Evolutionary conservation across 1,140 invertebrate species (phyloP).

Genomic region (Drosophila truncata): DNA sequence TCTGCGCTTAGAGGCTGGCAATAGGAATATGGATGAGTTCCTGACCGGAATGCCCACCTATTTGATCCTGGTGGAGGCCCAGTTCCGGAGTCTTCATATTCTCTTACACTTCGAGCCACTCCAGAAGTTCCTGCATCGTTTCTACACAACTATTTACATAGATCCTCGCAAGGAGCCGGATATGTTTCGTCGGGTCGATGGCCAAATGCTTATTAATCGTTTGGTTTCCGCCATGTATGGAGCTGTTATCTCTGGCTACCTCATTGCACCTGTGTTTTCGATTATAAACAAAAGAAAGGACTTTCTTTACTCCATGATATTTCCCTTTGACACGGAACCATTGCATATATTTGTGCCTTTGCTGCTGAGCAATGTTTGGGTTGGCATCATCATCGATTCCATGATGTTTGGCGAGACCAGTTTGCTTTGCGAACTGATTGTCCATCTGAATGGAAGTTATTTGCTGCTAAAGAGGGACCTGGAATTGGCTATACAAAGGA

Average conservation of each 20-base stretch:
- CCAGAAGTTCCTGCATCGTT: conserved; percentile 54
- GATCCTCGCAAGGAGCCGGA: conserved; percentile 37
- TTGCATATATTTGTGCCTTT: conserved; percentile 59
- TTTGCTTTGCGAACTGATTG: conserved; percentile 60
- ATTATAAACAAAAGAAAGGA: conserved; percentile 36
- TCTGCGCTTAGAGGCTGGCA: conserved; percentile 35
- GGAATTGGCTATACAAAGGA: conserved; percentile 12
- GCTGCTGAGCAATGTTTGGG: conserved; percentile 64
- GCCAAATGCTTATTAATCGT: conserved; percentile 43
- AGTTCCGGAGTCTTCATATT: conserved; percentile 52
- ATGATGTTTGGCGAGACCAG: conserved; percentile 68
- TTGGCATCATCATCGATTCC: conserved; percentile 59
- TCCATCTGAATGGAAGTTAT: conserved; percentile 70
- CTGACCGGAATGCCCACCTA: conserved; percentile 74
- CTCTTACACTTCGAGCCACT: conserved; percentile 29
- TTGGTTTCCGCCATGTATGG: conserved; percentile 59
- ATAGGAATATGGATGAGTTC: conserved; percentile 62
- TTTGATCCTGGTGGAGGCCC: conserved; percentile 69
- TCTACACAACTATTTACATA: conserved; percentile 70
- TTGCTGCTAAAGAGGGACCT: conserved; percentile 55
- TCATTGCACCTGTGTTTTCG: conserved; percentile 44
- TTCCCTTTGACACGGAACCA: conserved; percentile 45
- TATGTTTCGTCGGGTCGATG: conserved; percentile 35
- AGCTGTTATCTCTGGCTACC: conserved; percentile 43
- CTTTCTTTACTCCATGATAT: conserved; percentile 67